These are phyloP conservation scores for Hemichromis elongatus DNA, from an alignment of 2,113 vertebrate genomes.

Conservation along the genomic window DNA sequence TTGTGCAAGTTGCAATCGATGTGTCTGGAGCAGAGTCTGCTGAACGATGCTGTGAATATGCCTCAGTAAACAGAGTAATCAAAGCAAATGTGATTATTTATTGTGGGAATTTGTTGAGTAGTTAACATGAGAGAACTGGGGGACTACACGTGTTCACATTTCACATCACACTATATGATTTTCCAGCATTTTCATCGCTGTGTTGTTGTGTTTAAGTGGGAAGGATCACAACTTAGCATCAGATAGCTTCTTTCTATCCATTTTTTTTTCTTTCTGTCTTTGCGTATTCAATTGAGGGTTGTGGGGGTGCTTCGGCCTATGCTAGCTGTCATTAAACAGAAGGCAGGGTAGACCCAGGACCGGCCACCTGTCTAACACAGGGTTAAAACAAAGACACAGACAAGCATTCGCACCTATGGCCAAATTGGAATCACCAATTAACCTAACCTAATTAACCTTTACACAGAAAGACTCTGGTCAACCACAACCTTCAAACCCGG, in stretches of 20 bases:
- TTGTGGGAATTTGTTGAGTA: neutral
- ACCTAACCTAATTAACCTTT: neutral
- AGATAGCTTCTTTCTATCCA: neutral
- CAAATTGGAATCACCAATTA: neutral
- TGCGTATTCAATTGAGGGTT: neutral
- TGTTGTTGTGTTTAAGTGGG: neutral
- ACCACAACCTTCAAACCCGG: neutral
- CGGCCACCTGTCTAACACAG: neutral
- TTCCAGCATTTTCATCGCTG: neutral
- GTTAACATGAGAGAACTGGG: neutral
- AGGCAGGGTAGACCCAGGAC: neutral
- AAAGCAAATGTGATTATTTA: neutral
- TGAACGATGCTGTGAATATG: neutral
- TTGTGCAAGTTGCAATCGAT: neutral
- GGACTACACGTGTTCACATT: neutral
- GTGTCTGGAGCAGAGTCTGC: slow-evolving; percentile 18
- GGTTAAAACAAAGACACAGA: neutral
- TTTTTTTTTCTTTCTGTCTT: neutral
- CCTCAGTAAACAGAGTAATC: neutral
- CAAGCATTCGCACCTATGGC: neutral
- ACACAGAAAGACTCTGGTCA: neutral
- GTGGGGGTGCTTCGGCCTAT: no score
- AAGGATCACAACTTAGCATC: neutral
- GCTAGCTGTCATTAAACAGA: neutral
- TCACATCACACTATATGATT: neutral